Conservation (phyloP, 2,797 vertebrate genomes). For the Taenioides sp. region DNA sequence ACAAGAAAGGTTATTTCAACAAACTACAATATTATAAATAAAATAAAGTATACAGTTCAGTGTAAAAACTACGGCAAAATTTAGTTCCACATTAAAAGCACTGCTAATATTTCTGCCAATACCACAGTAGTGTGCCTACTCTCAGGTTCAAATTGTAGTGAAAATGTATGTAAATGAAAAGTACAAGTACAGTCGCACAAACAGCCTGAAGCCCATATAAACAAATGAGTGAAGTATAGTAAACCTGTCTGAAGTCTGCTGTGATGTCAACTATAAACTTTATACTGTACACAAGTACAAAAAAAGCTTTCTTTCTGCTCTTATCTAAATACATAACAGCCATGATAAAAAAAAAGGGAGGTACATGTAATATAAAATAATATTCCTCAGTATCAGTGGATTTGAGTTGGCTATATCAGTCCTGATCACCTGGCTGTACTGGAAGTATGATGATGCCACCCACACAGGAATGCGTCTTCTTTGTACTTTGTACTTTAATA, state of each 20-base stretch:
- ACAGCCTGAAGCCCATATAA: background rate
- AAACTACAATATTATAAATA: background rate
- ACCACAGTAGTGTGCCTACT: background rate
- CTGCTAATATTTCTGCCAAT: background rate
- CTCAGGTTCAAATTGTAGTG: background rate
- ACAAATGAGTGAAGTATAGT: background rate
- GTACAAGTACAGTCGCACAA: background rate
- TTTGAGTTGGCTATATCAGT: background rate
- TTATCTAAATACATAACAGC: background rate
- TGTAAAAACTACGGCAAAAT: background rate
- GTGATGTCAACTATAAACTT: background rate
- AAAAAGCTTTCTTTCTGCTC: background rate
- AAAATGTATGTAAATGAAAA: background rate
- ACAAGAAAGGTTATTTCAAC: background rate
- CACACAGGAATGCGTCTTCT: slow-evolving; percentile 10
- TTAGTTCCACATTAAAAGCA: background rate
- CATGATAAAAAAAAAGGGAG: background rate
- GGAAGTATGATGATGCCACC: background rate
- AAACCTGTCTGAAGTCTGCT: background rate
- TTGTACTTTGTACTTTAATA: background rate
- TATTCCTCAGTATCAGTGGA: background rate
- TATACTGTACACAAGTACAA: background rate
- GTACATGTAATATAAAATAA: too few relatives aligned
- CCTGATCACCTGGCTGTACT: background rate
- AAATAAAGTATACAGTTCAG: background rate